Conservation (phyloP, 2,797 vertebrate species). For the Tapirus indicus region DNA sequence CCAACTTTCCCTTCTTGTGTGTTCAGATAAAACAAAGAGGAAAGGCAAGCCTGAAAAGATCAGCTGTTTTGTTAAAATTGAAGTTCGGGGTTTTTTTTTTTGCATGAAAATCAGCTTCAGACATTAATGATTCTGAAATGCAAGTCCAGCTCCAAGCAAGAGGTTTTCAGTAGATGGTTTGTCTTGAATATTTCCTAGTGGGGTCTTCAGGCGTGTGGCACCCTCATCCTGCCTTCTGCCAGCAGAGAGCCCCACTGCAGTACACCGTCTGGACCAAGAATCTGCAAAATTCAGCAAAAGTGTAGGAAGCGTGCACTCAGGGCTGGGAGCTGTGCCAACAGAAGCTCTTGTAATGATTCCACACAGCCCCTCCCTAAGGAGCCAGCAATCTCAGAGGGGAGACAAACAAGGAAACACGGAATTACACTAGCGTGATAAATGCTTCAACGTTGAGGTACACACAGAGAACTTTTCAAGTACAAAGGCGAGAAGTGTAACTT, state of each 20-base stretch:
- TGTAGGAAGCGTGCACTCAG: not conserved
- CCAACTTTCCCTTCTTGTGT: slow-evolving; percentile 33
- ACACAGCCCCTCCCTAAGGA: not conserved
- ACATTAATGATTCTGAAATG: slow-evolving; percentile 46
- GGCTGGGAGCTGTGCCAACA: not conserved
- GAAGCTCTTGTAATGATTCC: not conserved
- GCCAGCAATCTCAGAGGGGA: not conserved
- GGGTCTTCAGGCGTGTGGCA: not conserved
- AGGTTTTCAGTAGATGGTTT: not conserved
- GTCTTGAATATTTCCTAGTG: not conserved
- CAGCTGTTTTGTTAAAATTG: slow-evolving; percentile 1
- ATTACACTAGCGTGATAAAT: not conserved
- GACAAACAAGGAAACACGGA: not conserved
- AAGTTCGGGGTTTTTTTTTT: not conserved
- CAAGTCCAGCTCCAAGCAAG: not conserved
- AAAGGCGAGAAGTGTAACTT: not conserved
- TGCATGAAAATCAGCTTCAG: slow-evolving; percentile 13
- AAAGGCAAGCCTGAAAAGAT: not conserved
- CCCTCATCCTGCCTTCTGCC: not conserved
- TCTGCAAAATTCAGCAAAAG: slow-evolving; percentile 56
- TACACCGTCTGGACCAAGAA: not conserved
- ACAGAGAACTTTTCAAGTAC: not conserved
- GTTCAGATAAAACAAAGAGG: slow-evolving; percentile 29
- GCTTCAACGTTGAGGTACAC: not conserved
- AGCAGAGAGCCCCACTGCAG: not conserved